These are phyloP conservation scores for Microchrysa polita DNA, from an alignment of 2,888 invertebrate genomes.

Conservation along the genomic window DNA sequence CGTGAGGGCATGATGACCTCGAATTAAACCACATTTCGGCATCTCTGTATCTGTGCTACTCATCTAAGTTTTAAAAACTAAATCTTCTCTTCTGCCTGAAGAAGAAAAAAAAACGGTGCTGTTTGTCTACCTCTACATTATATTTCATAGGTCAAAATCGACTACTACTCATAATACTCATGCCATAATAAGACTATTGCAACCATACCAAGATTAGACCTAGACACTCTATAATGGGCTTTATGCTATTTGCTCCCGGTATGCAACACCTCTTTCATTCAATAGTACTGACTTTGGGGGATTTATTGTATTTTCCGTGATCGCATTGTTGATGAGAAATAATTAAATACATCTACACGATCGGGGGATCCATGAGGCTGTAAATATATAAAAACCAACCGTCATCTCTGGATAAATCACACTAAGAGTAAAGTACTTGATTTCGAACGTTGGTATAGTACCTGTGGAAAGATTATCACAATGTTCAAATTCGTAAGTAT, in stretches of 20 bases:
- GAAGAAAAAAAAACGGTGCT: background rate
- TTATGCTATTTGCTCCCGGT: conserved; percentile 19
- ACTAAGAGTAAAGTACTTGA: conserved; percentile 30
- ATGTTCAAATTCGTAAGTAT: conserved; percentile 48
- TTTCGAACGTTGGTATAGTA: conserved; percentile 4
- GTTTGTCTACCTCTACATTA: background rate
- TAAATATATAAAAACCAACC: conserved; percentile 42
- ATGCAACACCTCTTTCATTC: conserved; percentile 27
- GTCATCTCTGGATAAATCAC: conserved; percentile 33
- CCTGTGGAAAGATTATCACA: conserved; percentile 34
- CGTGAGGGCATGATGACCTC: conserved; percentile 18
- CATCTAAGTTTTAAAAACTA: background rate
- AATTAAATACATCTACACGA: background rate
- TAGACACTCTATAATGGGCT: background rate
- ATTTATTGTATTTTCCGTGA: conserved; percentile 7
- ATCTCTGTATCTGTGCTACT: conserved; percentile 1
- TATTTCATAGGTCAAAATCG: conserved; percentile 32
- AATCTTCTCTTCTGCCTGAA: conserved; percentile 40
- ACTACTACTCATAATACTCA: background rate
- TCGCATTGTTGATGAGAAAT: background rate
- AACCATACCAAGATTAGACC: background rate
- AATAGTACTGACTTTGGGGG: conserved; percentile 13
- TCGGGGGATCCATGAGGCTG: conserved; percentile 28
- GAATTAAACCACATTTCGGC: conserved; percentile 30
- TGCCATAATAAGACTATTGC: background rate